These are phyloP conservation scores for Caprella mutica DNA, from an alignment of 2,888 invertebrate genomes.

Conservation along the genomic window DNA sequence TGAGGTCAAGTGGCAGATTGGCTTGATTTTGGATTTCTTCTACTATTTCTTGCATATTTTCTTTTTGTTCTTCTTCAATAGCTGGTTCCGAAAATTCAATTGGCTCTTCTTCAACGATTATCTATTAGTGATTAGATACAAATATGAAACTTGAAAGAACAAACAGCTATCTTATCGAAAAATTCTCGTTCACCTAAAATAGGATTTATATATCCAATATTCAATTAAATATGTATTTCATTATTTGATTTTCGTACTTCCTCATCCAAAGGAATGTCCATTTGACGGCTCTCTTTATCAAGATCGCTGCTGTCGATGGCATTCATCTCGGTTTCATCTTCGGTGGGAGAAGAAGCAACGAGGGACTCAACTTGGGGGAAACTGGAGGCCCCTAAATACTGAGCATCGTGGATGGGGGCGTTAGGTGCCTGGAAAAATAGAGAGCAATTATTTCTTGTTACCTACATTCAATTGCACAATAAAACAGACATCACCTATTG, in stretches of 20 bases:
- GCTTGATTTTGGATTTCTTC: slow-evolving; percentile 22
- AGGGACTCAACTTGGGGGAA: neutral
- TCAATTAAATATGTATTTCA: too few species aligned
- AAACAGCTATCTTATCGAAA: too few species aligned
- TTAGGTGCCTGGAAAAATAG: slow-evolving; percentile 1
- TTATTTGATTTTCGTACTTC: neutral
- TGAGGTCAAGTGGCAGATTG: slow-evolving; percentile 24
- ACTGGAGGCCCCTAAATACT: neutral
- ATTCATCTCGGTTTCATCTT: slow-evolving; percentile 1
- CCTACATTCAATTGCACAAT: neutral
- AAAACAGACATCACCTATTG: neutral
- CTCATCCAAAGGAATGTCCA: slow-evolving; percentile 9
- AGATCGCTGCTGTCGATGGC: neutral
- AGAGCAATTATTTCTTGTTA: too few species aligned
- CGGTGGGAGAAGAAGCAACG: neutral
- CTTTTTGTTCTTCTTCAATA: slow-evolving; percentile 10
- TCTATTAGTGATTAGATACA: too few species aligned
- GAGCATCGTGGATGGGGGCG: slow-evolving; percentile 1
- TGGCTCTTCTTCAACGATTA: too few species aligned
- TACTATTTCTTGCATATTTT: slow-evolving; percentile 11
- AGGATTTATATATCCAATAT: too few species aligned
- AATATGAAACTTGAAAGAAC: too few species aligned
- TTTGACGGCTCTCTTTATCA: slow-evolving; percentile 1
- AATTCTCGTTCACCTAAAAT: too few species aligned
- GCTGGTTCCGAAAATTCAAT: neutral